Percentiles rank a stretch among this genome's conserved stretches.
Evolutionary conservation across 2,113 vertebrate species (phyloP).

Genomic region (Neolamprologus kungweensis): DNA sequence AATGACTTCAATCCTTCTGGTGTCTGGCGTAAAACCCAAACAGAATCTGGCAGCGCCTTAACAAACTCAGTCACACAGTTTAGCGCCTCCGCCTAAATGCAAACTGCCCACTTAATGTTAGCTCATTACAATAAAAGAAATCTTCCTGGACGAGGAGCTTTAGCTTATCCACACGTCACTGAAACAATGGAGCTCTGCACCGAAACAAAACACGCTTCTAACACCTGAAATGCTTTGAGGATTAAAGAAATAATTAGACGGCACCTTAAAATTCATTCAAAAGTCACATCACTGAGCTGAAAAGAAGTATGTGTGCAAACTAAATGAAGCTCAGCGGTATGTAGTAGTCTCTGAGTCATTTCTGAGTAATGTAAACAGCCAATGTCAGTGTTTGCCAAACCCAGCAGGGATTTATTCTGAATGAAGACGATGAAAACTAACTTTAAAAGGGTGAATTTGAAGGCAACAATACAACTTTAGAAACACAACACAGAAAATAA

Average conservation of each 20-base stretch:
- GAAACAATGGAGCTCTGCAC: background rate
- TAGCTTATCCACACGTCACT: background rate
- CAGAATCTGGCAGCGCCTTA: background rate
- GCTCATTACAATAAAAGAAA: background rate
- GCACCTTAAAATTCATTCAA: background rate
- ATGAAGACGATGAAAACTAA: background rate
- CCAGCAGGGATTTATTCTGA: background rate
- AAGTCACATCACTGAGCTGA: background rate
- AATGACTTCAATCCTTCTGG: background rate
- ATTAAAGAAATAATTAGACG: background rate
- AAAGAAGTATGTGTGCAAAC: background rate
- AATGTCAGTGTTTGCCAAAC: background rate
- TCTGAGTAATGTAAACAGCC: background rate
- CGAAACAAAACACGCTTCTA: background rate
- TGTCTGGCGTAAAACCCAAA: background rate
- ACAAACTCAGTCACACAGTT: background rate
- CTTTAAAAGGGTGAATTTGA: background rate
- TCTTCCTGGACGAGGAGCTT: background rate
- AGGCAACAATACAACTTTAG: background rate
- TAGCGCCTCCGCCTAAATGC: background rate
- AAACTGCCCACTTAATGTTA: background rate
- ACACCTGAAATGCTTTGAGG: background rate
- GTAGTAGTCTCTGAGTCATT: background rate
- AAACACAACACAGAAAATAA: background rate
- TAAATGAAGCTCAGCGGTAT: background rate